These are phyloP conservation scores for Teleogryllus occipitalis DNA, from an alignment of 1,140 invertebrate genomes.

Conservation along the genomic window DNA sequence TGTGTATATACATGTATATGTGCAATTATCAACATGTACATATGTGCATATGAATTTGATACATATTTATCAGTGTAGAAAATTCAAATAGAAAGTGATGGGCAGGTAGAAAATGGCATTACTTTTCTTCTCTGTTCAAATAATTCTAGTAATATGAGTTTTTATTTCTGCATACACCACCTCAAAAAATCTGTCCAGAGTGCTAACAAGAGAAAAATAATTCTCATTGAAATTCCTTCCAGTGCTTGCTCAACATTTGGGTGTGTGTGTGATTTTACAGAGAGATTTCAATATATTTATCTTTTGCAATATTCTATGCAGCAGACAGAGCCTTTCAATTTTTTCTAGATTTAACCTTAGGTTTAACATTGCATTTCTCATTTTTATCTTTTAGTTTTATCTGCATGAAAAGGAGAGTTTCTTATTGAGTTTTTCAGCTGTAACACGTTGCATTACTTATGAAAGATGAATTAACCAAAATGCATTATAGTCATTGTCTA, in stretches of 20 bases:
- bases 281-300: not conserved
- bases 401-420: too few relatives aligned
- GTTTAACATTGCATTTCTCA: too few relatives aligned
- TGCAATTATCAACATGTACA: not conserved
- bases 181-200: not conserved
- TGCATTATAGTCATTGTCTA: too few relatives aligned
- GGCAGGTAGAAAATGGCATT: not conserved
- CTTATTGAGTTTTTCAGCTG: too few relatives aligned
- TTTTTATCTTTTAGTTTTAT: too few relatives aligned
- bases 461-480: too few relatives aligned
- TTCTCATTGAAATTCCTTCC: not conserved
- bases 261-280: not conserved
- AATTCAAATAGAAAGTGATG: not conserved
- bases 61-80: not conserved
- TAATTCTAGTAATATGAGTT: not conserved
- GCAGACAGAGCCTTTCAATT: too few relatives aligned
- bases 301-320: too few relatives aligned
- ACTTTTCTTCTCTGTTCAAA: not conserved
- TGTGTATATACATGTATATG: not conserved
- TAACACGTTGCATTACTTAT: too few relatives aligned
- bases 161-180: not conserved
- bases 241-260: not conserved
- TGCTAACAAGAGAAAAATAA: not conserved
- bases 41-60: not conserved
- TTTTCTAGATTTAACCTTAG: too few relatives aligned